These are phyloP conservation scores for Poicephalus meyeri DNA, from an alignment of 2,113 vertebrate species.

Conservation along the genomic window DNA sequence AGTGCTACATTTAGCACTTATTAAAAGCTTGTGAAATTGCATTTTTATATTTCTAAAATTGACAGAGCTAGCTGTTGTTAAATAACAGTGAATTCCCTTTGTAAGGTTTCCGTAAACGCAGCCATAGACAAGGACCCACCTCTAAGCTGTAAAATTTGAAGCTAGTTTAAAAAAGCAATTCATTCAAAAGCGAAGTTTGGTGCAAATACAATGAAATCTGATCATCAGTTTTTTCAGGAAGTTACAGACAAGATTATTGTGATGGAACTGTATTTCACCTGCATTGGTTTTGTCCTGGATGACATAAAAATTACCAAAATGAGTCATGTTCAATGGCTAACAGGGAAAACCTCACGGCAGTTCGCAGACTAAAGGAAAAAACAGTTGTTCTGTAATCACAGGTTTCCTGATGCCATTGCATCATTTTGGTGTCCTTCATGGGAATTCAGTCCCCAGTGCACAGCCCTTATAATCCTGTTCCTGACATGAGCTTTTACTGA, in stretches of 20 bases:
- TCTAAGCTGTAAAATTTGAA: not conserved
- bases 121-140: not conserved
- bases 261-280: not conserved
- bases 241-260: not conserved
- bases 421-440: not conserved
- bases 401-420: not conserved
- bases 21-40: not conserved
- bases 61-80: not conserved
- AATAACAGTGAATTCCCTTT: not conserved
- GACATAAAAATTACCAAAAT: not conserved
- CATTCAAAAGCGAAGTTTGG: not conserved
- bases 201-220: not conserved
- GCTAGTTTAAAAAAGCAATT: not conserved
- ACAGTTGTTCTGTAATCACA: not conserved
- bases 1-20: not conserved
- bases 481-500: not conserved
- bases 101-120: not conserved
- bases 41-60: not conserved
- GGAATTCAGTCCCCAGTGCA: not conserved
- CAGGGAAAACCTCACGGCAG: not conserved
- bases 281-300: not conserved
- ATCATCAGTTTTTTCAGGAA: not conserved
- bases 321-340: not conserved
- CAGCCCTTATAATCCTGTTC: not conserved
- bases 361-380: not conserved